These are phyloP conservation scores for Atherinomorus stipes DNA, from an alignment of 2,113 vertebrate genomes.

Conservation along the genomic window DNA sequence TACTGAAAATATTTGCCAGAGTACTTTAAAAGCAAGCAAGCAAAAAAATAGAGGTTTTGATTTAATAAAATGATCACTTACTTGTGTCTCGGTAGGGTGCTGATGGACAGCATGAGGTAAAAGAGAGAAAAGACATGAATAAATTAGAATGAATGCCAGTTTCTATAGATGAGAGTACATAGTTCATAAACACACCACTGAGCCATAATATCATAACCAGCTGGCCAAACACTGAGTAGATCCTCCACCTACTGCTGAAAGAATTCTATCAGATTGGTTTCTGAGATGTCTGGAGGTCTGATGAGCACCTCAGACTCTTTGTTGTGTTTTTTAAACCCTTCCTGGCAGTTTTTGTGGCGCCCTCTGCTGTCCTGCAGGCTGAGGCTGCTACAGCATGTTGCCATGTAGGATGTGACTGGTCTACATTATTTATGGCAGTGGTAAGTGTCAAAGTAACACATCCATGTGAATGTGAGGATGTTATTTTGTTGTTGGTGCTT, in stretches of 20 bases:
- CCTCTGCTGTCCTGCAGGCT: not conserved
- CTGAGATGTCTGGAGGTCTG: not conserved
- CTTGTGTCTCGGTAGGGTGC: constrained; percentile 99
- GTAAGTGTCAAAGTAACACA: too few relatives aligned
- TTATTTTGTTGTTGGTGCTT: too few relatives aligned
- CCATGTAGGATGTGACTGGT: not conserved
- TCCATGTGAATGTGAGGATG: too few relatives aligned
- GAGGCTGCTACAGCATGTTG: not conserved
- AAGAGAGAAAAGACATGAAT: constrained; percentile 82
- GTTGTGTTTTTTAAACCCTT: not conserved
- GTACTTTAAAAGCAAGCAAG: constrained; percentile 37
- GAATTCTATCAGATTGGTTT: not conserved
- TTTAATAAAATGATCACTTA: constrained; percentile 92
- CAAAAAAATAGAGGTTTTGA: constrained; percentile 88
- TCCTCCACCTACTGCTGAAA: not conserved
- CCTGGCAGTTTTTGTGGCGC: not conserved
- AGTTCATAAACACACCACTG: not conserved
- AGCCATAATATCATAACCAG: not conserved
- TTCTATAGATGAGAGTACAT: not conserved
- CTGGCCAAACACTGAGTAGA: not conserved
- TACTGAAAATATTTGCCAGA: constrained; percentile 12
- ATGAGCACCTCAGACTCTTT: not conserved
- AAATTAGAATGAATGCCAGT: too few relatives aligned
- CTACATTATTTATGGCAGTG: too few relatives aligned
- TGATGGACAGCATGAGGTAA: constrained; percentile 95